Conservation (phyloP, 1,140 invertebrate genomes). For the Venustaconcha ellipsiformis region DNA sequence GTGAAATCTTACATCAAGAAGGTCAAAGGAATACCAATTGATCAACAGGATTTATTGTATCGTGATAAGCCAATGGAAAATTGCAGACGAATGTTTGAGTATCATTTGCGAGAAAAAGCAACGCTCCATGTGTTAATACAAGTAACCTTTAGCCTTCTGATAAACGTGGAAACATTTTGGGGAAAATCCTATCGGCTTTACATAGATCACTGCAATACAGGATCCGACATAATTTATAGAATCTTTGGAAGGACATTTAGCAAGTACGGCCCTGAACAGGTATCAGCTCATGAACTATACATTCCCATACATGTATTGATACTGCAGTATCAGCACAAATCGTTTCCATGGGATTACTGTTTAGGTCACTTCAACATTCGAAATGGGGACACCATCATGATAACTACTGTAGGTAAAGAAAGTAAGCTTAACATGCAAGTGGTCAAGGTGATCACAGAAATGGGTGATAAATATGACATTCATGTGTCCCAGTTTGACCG, state of each 20-base stretch:
- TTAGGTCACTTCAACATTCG: conserved; percentile 47
- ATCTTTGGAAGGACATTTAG: conserved; percentile 52
- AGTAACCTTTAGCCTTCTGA: conserved; percentile 49
- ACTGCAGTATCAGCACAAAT: conserved; percentile 38
- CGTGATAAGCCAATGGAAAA: conserved; percentile 53
- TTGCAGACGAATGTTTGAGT: conserved; percentile 49
- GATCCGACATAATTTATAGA: conserved; percentile 46
- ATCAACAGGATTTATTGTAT: conserved; percentile 55
- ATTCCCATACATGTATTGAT: conserved; percentile 54
- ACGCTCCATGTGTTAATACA: conserved; percentile 55
- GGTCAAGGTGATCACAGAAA: conserved; percentile 46
- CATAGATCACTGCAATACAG: conserved; percentile 55
- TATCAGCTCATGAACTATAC: conserved; percentile 50
- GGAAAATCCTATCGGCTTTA: conserved; percentile 55
- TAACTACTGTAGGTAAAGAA: conserved; percentile 52
- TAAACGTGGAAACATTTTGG: conserved; percentile 64
- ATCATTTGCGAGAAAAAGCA: conserved; percentile 39
- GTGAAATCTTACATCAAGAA: conserved; percentile 48
- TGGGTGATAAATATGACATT: conserved; percentile 41
- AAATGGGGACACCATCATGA: conserved; percentile 40
- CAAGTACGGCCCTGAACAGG: conserved; percentile 37
- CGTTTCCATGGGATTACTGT: conserved; percentile 50
- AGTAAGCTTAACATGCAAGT: conserved; percentile 44
- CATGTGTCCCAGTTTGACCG: conserved; percentile 55
- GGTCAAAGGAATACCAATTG: conserved; percentile 50